Base-by-base conservation (phyloP, 2,113 vertebrate genomes). In the Actenoides lindsayi region DNA sequence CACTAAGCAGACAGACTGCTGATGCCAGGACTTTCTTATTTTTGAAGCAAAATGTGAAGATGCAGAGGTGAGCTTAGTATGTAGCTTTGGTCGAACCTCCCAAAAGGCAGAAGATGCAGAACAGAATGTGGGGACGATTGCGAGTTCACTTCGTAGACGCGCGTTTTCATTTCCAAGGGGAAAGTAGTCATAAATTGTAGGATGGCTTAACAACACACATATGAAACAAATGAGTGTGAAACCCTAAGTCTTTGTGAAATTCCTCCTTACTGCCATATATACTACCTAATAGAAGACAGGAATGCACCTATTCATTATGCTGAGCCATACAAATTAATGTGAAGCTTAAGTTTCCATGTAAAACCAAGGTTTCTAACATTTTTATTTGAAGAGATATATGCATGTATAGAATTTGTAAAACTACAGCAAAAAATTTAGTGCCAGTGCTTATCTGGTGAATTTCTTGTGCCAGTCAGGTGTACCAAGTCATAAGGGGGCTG, bases 341-440 rank as follows among this genome's bases (percentile, higher is more conserved):
- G 31, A 87, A 83, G 46, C 54, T 91, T 62, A 83, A 80, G 57
- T 87, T 83, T 89, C 35, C n/a, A 28, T 76, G 93, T 62, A 87
- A 78, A 95, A 41, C 11, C 64, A 75, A 53, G 44, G 16, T 82
- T 93, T 94, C 39, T 87, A 69, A 84, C 5, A 2, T n/a, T 93
- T 95, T 76, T 64, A 53, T 92, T 89, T 83, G 25, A 92, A 94
- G 62, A 86, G 92, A 50, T 62, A 50, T 19, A 51, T 87, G 89
- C 93, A 92, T 91, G 81, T 69, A 57, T 73, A 85, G 48, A 85
- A 85, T 70, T 79, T 46, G 63, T 83, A 79, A 54, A 85, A 67
- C 46, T 93, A 25, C 41, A 80, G 87, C 6, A 59, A 46, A 67
- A 70, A 35, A 35, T 5, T 2, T 54, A 44, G 54, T 68, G 31